Evolutionary conservation across 92 coral and sea anemone species (phyloP).

Genomic region (Porites rus): DNA sequence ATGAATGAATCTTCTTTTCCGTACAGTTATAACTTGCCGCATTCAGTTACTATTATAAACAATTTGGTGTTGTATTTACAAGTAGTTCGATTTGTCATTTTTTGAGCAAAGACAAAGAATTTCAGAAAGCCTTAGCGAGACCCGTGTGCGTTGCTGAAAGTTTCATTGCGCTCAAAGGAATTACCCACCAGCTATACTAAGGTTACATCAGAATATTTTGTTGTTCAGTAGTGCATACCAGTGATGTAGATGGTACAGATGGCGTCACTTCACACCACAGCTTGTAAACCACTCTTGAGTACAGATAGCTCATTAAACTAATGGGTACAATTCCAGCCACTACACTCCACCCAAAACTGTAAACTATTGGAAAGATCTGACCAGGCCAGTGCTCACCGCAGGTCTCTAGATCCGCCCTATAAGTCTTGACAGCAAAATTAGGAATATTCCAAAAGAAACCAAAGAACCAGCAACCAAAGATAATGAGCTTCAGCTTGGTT

Average conservation of each 20-base stretch:
- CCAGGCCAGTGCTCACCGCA: conserved; percentile 29
- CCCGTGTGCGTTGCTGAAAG: no score
- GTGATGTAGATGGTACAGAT: conserved; percentile 5
- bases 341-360: conserved; percentile 24
- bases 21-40: no score
- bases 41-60: no score
- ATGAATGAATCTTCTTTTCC: no score
- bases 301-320: conserved; percentile 20
- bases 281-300: conserved; percentile 27
- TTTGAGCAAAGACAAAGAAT: no score
- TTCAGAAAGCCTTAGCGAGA: no score
- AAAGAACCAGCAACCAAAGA: conserved; percentile 24
- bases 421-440: conserved; percentile 20
- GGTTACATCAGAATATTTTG: no score
- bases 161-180: no score
- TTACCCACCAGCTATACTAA: no score
- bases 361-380: conserved; percentile 6
- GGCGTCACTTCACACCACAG: conserved; percentile 25
- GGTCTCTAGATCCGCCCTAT: conserved; percentile 12
- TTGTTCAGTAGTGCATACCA: background rate
- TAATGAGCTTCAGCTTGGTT: conserved; percentile 24
- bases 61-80: no score
- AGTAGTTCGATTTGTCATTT: no score
- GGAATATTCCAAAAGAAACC: conserved; percentile 39
- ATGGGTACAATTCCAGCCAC: conserved; percentile 25